A percentile compares a stretch with the other conserved stretches of the same genome.
These are phyloP conservation scores for Phymatocera aterrima DNA, from an alignment of 2,888 invertebrate genomes.

Conservation along the genomic window DNA sequence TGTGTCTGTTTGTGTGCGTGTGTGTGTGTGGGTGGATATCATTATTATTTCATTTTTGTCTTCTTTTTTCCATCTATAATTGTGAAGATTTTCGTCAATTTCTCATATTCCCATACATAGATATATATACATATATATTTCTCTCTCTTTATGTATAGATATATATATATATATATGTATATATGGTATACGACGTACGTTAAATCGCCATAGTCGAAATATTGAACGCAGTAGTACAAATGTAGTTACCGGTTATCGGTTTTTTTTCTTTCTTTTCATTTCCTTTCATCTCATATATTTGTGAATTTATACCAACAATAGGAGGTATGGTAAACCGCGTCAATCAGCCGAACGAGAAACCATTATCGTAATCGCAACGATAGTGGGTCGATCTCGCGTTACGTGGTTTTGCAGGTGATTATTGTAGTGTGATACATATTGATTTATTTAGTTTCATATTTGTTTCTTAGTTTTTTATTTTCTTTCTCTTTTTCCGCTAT, in stretches of 20 bases:
- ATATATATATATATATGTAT: slow-evolving; percentile 6
- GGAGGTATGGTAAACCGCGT: neutral
- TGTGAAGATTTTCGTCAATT: slow-evolving; percentile 33
- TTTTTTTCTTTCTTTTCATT: neutral
- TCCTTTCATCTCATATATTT: neutral
- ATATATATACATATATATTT: slow-evolving; percentile 29
- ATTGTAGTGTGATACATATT: neutral
- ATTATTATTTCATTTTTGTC: neutral
- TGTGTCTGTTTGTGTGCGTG: slow-evolving; percentile 26
- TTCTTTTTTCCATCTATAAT: neutral
- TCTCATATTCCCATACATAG: slow-evolving; percentile 5
- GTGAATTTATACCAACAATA: neutral
- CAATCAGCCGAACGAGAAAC: too few relatives aligned
- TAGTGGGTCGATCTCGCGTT: neutral
- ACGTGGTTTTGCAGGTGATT: slow-evolving; percentile 5
- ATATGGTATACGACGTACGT: too few relatives aligned
- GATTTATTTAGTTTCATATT: too few relatives aligned
- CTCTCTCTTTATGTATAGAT: slow-evolving; percentile 55
- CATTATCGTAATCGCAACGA: too few relatives aligned
- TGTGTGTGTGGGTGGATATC: slow-evolving; percentile 48
- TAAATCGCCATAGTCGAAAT: slow-evolving; percentile 65
- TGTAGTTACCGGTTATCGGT: slow-evolving; percentile 51
- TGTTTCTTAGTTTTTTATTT: too few relatives aligned
- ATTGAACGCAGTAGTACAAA: slow-evolving; percentile 59
- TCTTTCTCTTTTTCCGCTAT: too few relatives aligned